A percentile compares a stretch with the other conserved stretches of the same genome.
These are phyloP conservation scores for Parelbella ahira DNA, from an alignment of 2,888 invertebrate genomes.

Conservation along the genomic window DNA sequence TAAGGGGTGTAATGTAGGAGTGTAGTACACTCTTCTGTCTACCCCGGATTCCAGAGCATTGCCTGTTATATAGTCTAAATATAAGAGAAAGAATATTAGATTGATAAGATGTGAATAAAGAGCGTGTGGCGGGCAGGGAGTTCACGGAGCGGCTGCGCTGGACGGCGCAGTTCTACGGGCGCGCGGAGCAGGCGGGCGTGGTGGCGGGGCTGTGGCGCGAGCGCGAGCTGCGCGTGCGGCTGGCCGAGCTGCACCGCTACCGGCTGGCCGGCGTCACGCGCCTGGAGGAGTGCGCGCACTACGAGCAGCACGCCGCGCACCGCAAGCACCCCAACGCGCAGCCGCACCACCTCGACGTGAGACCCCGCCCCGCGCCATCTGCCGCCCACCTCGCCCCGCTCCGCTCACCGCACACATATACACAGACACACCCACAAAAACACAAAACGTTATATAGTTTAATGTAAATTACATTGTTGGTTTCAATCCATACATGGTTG, in stretches of 20 bases:
- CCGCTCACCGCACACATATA: background rate
- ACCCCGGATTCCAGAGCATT: too few species aligned
- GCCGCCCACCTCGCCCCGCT: constrained; percentile 18
- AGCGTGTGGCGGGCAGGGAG: too few species aligned
- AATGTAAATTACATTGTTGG: too few species aligned
- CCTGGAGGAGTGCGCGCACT: constrained; percentile 92
- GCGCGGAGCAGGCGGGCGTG: constrained; percentile 90
- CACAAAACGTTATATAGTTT: too few species aligned
- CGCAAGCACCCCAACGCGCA: constrained; percentile 77
- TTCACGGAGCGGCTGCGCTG: constrained; percentile 91
- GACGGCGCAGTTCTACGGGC: constrained; percentile 93
- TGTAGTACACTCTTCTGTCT: too few species aligned
- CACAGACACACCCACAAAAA: too few species aligned
- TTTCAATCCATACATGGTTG: too few species aligned
- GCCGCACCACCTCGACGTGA: constrained; percentile 82
- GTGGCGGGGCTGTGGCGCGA: constrained; percentile 90
- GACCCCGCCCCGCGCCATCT: constrained; percentile 45
- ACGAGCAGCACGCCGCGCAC: constrained; percentile 88
- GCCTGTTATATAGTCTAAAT: too few species aligned
- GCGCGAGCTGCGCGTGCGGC: constrained; percentile 89
- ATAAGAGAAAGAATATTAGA: too few species aligned
- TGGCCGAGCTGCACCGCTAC: constrained; percentile 90
- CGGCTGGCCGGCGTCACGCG: constrained; percentile 92
- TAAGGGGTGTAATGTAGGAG: too few species aligned
- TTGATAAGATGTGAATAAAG: too few species aligned